Conservation (phyloP, 2,888 invertebrate species). For the Antheraea yamamai region DNA sequence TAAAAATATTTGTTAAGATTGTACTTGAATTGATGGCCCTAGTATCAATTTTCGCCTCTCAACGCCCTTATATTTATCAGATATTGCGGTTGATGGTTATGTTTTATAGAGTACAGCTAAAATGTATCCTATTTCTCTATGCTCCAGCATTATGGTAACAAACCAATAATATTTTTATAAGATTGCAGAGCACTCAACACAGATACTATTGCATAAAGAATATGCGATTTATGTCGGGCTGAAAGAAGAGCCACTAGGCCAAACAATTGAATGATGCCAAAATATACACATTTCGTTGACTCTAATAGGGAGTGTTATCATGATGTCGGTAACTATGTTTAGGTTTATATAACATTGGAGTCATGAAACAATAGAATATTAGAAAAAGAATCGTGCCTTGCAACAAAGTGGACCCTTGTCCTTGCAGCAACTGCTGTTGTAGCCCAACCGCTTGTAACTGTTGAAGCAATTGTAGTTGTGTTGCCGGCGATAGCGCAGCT, state of each 20-base stretch:
- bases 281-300: neutral
- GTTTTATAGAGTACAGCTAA: too few species aligned
- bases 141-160: too few species aligned
- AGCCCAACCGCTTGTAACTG: constrained; percentile 85
- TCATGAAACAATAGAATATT: neutral
- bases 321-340: neutral
- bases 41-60: too few species aligned
- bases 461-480: constrained; percentile 84
- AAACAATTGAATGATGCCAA: neutral
- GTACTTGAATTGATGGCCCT: too few species aligned
- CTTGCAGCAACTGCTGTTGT: constrained; percentile 84
- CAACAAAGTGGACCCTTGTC: constrained; percentile 78
- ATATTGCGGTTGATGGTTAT: too few species aligned
- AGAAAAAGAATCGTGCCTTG: constrained; percentile 55
- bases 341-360: too few species aligned
- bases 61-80: too few species aligned
- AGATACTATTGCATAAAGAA: too few species aligned
- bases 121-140: too few species aligned
- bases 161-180: too few species aligned
- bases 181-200: too few species aligned
- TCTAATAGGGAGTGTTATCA: neutral
- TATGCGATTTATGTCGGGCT: neutral
- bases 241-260: neutral
- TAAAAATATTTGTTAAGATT: too few species aligned
- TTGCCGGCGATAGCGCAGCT: constrained; percentile 84